Base-by-base conservation (phyloP, 2,888 invertebrate species). In the Ophioninae sp. region DNA sequence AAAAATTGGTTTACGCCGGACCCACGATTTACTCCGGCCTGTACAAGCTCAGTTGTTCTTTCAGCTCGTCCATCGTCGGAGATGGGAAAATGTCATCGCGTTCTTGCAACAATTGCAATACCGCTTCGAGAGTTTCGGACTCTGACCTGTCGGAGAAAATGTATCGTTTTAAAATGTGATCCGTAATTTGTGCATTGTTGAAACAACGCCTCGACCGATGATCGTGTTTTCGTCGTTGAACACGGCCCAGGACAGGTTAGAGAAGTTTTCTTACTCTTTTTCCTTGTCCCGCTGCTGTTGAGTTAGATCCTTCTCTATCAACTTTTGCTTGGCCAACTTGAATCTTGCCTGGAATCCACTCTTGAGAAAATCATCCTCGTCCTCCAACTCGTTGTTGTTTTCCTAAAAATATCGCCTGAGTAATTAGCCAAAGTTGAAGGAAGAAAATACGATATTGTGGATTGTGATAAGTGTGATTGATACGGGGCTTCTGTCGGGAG, bases 1-100 rank as follows among this genome's bases (percentile, higher is more conserved):
- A 44, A 79, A 67, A 63, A 81, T 59, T 69, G 13, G 20, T 44
- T 39, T 37, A 22, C 65, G 39, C 51, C n/a, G 69, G 71, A 79
- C 64, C 71, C 72, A 65, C 41, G 23, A 78, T 71, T 86, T 61
- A 83, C 64, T 84, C 78, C 6, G 67, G 72, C 85, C 84, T 86
- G 69, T 87, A 87, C 51, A 87, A 75, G 56, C 84, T 85, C 65
- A 87, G 63, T 79, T 87, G 87, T 39, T 85, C 80, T 75, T 85
- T 81, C 9, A 87, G 71, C 67, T 87, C 87, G 9, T 85, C 83
- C 87, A 87, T 86, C 39, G 86, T 83, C 9, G 85, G 82, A 17
- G 82, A 82, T 6, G 83, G 81, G 75, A 85, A 85, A 72, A 85
- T 82, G 20, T 86, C 86, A 17, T 81, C 82, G 37, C 85, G 83